These are phyloP conservation scores for Cydia splendana DNA, from an alignment of 1,140 invertebrate species.

Conservation along the genomic window DNA sequence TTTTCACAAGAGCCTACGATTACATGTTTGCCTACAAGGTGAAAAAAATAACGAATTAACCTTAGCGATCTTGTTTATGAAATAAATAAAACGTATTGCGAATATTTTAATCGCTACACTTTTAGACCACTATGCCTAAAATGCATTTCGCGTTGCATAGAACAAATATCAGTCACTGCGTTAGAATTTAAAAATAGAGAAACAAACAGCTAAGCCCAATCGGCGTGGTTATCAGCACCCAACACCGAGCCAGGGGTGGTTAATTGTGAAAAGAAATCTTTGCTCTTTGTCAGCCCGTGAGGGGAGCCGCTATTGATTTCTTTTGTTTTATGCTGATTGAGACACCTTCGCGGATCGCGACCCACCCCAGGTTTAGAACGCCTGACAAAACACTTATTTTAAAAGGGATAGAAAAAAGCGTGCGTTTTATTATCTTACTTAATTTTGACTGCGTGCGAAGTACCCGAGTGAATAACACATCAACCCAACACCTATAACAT, in stretches of 20 bases:
- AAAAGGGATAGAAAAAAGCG: conserved; percentile 47
- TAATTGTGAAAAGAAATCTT: conserved; percentile 80
- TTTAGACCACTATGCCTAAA: not conserved
- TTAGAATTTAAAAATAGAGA: conserved; percentile 39
- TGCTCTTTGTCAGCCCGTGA: conserved; percentile 75
- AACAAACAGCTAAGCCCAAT: conserved; percentile 57
- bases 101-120: too few species aligned
- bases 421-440: conserved; percentile 26
- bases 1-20: too few species aligned
- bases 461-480: not conserved
- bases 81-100: too few species aligned
- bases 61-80: too few species aligned
- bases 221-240: conserved; percentile 66
- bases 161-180: conserved; percentile 12
- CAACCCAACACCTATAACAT: not conserved
- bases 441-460: not conserved
- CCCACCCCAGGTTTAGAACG: conserved; percentile 59
- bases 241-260: conserved; percentile 64
- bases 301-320: conserved; percentile 76
- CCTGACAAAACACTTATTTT: conserved; percentile 73
- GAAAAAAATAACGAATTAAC: too few species aligned
- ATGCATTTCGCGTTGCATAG: not conserved
- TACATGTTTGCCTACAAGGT: too few species aligned
- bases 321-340: conserved; percentile 81
- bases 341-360: conserved; percentile 72